These are phyloP conservation scores for Lutjanus erythropterus DNA, from an alignment of 2,113 vertebrate genomes.

Conservation along the genomic window DNA sequence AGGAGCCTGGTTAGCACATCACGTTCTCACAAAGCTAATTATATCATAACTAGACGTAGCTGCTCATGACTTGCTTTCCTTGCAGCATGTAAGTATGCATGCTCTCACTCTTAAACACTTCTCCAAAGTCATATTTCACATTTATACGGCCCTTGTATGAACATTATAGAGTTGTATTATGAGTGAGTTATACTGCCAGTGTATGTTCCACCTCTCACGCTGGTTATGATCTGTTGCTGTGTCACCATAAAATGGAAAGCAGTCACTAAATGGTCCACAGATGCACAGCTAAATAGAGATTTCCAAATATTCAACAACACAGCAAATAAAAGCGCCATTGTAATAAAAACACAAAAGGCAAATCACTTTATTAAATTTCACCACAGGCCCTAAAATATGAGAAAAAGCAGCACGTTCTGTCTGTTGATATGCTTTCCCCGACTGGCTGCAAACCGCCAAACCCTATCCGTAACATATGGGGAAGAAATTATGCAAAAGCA, in stretches of 20 bases:
- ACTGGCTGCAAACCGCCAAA: conserved; percentile 55
- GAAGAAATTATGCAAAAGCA: conserved; percentile 66
- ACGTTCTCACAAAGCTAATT: conserved; percentile 20
- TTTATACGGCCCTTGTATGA: conserved; percentile 41
- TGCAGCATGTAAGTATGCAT: neutral
- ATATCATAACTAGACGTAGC: conserved; percentile 3
- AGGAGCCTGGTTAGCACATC: conserved; percentile 24
- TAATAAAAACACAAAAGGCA: conserved; percentile 68
- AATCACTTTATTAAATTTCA: conserved; percentile 71
- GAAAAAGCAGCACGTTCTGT: conserved; percentile 29
- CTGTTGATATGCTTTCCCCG: conserved; percentile 19
- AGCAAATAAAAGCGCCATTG: conserved; percentile 62
- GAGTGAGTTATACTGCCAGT: conserved; percentile 16
- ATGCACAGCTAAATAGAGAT: conserved; percentile 46
- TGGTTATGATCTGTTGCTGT: conserved; percentile 50
- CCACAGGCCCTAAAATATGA: conserved; percentile 44
- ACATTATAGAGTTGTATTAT: conserved; percentile 56
- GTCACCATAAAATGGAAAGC: conserved; percentile 48
- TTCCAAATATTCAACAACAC: conserved; percentile 55
- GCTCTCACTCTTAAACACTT: conserved; percentile 40
- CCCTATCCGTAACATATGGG: conserved; percentile 54
- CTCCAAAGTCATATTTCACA: conserved; percentile 36
- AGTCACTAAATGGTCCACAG: conserved; percentile 14
- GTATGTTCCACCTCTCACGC: conserved; percentile 31
- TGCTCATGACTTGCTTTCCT: neutral